Evolutionary conservation across 2,888 invertebrate genomes (phyloP).

Genomic region (Platycnemis pennipes): DNA sequence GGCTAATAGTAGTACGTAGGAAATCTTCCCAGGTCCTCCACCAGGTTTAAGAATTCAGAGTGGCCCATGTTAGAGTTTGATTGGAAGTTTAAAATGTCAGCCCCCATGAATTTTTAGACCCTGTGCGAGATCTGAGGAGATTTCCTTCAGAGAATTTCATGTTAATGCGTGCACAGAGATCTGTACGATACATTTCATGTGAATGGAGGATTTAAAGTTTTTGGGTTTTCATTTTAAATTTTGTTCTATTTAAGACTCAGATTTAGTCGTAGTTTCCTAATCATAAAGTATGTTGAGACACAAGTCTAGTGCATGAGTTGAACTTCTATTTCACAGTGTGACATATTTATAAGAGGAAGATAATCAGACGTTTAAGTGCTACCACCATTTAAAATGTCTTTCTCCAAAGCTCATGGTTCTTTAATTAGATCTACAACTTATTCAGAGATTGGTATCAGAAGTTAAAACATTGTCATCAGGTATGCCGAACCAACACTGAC

Average conservation of each 20-base stretch:
- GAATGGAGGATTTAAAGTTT: slow-evolving; percentile 15
- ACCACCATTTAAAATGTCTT: slow-evolving; percentile 52
- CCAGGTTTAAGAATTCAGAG: too few relatives aligned
- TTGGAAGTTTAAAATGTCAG: too few relatives aligned
- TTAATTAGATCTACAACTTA: slow-evolving; percentile 33
- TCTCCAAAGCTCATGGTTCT: slow-evolving; percentile 20
- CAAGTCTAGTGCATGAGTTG: slow-evolving; percentile 24
- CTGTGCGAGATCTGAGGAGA: too few relatives aligned
- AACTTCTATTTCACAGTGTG: slow-evolving; percentile 50
- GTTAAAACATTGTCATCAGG: not conserved
- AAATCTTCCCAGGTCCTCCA: too few relatives aligned
- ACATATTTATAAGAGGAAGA: slow-evolving; percentile 44
- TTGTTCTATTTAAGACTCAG: not conserved
- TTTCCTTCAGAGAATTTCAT: too few relatives aligned
- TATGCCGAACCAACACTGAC: slow-evolving; percentile 27
- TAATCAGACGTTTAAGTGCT: slow-evolving; percentile 43
- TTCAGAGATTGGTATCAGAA: not conserved
- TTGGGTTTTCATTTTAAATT: too few relatives aligned
- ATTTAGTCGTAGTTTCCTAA: not conserved
- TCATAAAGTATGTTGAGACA: not conserved
- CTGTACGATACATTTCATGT: slow-evolving; percentile 43
- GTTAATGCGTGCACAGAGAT: slow-evolving; percentile 40
- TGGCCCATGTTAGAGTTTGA: too few relatives aligned
- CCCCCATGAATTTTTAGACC: too few relatives aligned
- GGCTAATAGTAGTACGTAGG: too few relatives aligned